A percentile compares a stretch with the other conserved stretches of the same genome.
These are phyloP conservation scores for Poeciliopsis prolifica DNA, from an alignment of 2,113 vertebrate genomes.

Conservation along the genomic window DNA sequence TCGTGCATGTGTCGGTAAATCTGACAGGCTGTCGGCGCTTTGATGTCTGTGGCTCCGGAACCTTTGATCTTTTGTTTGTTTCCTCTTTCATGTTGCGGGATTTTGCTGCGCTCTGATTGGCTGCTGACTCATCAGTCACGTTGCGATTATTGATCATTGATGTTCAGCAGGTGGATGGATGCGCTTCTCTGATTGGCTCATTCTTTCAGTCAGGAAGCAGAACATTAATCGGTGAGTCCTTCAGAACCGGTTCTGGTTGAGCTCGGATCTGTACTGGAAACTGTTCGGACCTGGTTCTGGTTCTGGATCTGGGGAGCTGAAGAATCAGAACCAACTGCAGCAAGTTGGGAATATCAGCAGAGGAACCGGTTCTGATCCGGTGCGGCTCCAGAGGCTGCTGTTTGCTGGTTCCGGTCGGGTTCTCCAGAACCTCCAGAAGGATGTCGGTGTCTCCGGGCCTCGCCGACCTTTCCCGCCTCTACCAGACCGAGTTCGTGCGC, in stretches of 20 bases:
- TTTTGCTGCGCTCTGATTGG: constrained; percentile 16
- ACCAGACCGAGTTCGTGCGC: constrained; percentile 85
- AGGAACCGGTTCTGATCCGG: no score
- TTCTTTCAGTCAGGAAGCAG: background rate
- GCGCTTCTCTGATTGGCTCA: background rate
- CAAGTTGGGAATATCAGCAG: no score
- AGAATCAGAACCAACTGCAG: no score
- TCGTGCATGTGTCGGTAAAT: background rate
- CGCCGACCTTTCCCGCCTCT: constrained; percentile 79
- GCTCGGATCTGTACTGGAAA: no score
- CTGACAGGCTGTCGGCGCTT: background rate
- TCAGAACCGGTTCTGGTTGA: no score
- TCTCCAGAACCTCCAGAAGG: constrained; percentile 14
- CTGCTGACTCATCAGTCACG: background rate
- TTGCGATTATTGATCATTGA: background rate
- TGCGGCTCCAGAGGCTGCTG: no score
- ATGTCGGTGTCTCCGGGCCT: constrained; percentile 68
- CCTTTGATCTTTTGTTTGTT: background rate
- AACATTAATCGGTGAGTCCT: background rate
- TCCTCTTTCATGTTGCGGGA: background rate
- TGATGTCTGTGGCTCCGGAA: background rate
- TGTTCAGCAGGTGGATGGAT: background rate
- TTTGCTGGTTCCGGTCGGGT: no score
- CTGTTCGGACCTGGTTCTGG: no score
- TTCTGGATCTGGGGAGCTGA: no score